Base-by-base conservation (phyloP, 2,113 vertebrate species). In the Mobula birostris region DNA sequence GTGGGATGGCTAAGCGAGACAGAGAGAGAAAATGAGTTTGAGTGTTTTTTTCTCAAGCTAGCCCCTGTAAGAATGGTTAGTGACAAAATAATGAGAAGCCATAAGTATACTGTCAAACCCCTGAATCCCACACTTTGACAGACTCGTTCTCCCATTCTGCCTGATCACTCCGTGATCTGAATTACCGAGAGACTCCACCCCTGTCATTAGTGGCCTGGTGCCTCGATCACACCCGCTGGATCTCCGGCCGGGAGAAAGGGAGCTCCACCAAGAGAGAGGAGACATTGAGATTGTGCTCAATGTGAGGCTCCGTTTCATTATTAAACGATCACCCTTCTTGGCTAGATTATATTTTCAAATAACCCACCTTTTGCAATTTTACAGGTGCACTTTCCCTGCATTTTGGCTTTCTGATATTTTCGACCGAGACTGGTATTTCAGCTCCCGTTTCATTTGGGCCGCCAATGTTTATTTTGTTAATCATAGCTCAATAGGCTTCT, bases 101-200 rank as follows among this genome's bases (percentile, higher is more conserved):
- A 36, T 68, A 91, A 91, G 88, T 68, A 70, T 70, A 9, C 68
- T 48, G 36, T 93, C 91, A 72, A 48, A 9, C 70, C 21, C 36
- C 24, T 74, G 68, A 74, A 70, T 72, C 36, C 17, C 19, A 74
- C 36, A 93, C 70, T 24, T 56, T 48, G 68, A 74, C 70, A 76
- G 21, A 8, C 36, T 21, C 90, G 29, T 88, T 40, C 36, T 24
- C 90, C 91, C 36, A 58, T 77, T 91, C 85, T 58, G 68, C 87
- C 76, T 74, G 94, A 80, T 94, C 76, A 74, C 76, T 94, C 94
- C 58, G 88, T 92, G 80, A 91, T 94, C 82, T 94, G 80, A 72
- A 72, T 74, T 68, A 63, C 24, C 92, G 66, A 76, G 78, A 80
- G 58, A 90, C 95, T 95, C 95, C 95, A 95, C 94, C 95, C 94